Conservation (phyloP, 2,113 vertebrate genomes). For the Nothobranchius furzeri region DNA sequence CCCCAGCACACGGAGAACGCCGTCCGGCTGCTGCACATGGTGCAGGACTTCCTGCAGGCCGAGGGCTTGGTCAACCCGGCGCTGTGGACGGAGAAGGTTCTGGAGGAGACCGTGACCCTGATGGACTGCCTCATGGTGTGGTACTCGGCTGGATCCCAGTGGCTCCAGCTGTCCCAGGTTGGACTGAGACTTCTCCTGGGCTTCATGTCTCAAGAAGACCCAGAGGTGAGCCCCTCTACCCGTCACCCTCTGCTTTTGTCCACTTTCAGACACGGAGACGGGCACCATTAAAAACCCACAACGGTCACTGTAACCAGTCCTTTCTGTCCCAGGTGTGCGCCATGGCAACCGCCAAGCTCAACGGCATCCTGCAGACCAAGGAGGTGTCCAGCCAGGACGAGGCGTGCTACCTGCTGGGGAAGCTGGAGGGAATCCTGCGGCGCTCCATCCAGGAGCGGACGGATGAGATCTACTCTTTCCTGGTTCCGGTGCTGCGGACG, state of each 20-base stretch:
- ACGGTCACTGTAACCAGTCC: neutral
- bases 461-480: constrained; percentile 92
- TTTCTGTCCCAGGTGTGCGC: constrained; percentile 85
- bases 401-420: constrained; percentile 93
- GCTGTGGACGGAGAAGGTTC: constrained; percentile 94
- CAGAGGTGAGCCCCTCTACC: constrained; percentile 81
- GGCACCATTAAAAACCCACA: too few species aligned
- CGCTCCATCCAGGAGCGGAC: constrained; percentile 86
- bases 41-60: constrained; percentile 93
- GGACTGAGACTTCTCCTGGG: constrained; percentile 91
- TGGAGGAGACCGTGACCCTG: constrained; percentile 90
- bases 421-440: constrained; percentile 89
- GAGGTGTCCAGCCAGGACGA: constrained; percentile 91
- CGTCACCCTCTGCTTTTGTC: neutral
- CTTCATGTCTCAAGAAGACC: constrained; percentile 91
- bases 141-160: constrained; percentile 85
- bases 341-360: constrained; percentile 94
- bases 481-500: constrained; percentile 93
- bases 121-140: constrained; percentile 93
- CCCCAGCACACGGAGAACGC: constrained; percentile 91
- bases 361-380: constrained; percentile 95
- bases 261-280: neutral
- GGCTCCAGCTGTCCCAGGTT: constrained; percentile 88
- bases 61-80: constrained; percentile 89
- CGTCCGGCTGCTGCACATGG: constrained; percentile 87